Evolutionary conservation across 1,140 invertebrate genomes (phyloP).

Genomic region (Caenorhabditis tropicalis): DNA sequence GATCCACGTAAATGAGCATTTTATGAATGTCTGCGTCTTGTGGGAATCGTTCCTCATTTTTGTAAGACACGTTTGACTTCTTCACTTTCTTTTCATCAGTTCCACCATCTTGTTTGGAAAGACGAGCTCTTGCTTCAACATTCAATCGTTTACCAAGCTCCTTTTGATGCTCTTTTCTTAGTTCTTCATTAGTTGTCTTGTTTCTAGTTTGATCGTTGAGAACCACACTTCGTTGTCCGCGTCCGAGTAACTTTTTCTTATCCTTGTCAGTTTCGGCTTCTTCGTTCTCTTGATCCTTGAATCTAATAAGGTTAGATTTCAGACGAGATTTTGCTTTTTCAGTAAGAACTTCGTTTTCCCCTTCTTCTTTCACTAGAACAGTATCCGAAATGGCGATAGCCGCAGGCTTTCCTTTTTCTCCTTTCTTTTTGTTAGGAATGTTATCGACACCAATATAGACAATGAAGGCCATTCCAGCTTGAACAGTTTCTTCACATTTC

Average conservation of each 20-base stretch:
- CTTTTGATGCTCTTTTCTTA: slow-evolving; percentile 93
- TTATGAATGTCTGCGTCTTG: slow-evolving; percentile 90
- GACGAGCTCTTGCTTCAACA: slow-evolving; percentile 86
- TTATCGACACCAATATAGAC: slow-evolving; percentile 91
- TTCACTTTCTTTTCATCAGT: slow-evolving; percentile 82
- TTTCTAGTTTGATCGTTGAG: slow-evolving; percentile 92
- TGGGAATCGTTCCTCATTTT: slow-evolving; percentile 88
- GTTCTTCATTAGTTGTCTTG: slow-evolving; percentile 94
- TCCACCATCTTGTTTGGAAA: slow-evolving; percentile 83
- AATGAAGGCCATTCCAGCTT: slow-evolving; percentile 94
- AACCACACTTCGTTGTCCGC: slow-evolving; percentile 90
- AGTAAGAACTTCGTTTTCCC: slow-evolving; percentile 85
- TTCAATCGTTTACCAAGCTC: slow-evolving; percentile 90
- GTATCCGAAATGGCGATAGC: slow-evolving; percentile 53
- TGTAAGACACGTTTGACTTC: slow-evolving; percentile 94
- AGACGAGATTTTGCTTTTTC: slow-evolving; percentile 86
- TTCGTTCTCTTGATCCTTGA: slow-evolving; percentile 81
- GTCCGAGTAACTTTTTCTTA: slow-evolving; percentile 76
- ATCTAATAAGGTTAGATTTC: slow-evolving; percentile 93
- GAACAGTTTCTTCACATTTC: slow-evolving; percentile 83
- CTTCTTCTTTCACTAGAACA: slow-evolving; percentile 80
- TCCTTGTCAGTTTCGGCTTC: slow-evolving; percentile 80
- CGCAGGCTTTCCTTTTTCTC: slow-evolving; percentile 82
- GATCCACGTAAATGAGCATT: slow-evolving; percentile 88
- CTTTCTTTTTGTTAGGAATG: slow-evolving; percentile 82